A percentile compares a stretch with the other conserved stretches of the same genome.
Conservation (phyloP, 2,113 vertebrate species). For the Microtus ochrogaster region DNA sequence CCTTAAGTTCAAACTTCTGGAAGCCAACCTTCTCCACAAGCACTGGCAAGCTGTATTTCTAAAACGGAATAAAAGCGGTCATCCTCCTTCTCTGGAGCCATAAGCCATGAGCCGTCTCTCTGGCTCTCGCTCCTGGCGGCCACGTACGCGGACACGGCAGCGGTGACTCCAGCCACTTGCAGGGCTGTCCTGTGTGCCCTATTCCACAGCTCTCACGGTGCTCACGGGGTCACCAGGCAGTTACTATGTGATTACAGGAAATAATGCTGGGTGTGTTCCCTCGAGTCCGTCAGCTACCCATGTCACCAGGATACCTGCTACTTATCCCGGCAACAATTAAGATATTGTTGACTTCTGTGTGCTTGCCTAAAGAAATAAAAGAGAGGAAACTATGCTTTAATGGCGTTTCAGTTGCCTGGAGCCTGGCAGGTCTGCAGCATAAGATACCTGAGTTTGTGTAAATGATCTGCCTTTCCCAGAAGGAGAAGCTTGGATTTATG, state of each 20-base stretch:
- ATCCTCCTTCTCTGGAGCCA: rapidly evolving
- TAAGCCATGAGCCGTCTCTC: neutral
- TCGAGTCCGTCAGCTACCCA: slow-evolving; percentile 44
- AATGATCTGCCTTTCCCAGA: slow-evolving; percentile 85
- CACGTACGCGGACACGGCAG: neutral
- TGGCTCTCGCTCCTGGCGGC: neutral
- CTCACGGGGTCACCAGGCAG: neutral
- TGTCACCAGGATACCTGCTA: slow-evolving; percentile 34
- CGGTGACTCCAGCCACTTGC: neutral
- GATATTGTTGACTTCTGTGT: slow-evolving; percentile 29
- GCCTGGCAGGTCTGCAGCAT: slow-evolving; percentile 74
- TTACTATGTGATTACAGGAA: slow-evolving; percentile 66
- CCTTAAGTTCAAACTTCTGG: neutral
- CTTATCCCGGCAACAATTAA: slow-evolving; percentile 47
- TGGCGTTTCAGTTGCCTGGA: slow-evolving; percentile 76
- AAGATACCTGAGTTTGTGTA: slow-evolving; percentile 85
- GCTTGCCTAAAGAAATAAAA: slow-evolving; percentile 19
- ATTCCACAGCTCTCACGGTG: neutral
- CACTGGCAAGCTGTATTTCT: neutral
- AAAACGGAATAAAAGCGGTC: neutral
- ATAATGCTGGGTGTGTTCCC: slow-evolving; percentile 34
- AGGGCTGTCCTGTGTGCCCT: neutral
- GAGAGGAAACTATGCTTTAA: slow-evolving; percentile 57
- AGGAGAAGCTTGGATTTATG: slow-evolving; percentile 84
- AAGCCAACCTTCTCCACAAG: neutral